Conservation (phyloP, 2,797 vertebrate genomes). For the Eupleurogrammus muticus region DNA sequence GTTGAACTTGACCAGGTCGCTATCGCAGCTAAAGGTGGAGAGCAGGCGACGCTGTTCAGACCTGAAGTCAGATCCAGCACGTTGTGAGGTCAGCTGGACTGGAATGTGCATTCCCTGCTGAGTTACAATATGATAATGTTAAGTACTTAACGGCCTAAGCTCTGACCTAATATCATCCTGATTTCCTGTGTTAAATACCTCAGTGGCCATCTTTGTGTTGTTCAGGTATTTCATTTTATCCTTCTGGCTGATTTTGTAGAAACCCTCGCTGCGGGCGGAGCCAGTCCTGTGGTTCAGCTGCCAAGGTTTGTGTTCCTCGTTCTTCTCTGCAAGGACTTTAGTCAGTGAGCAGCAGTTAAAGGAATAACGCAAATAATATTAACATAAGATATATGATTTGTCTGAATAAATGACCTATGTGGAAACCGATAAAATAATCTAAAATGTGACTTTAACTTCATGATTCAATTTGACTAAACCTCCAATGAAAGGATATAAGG, state of each 20-base stretch:
- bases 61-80: constrained; percentile 93
- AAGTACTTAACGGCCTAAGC: not conserved
- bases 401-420: not conserved
- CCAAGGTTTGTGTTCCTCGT: constrained; percentile 83
- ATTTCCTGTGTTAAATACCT: constrained; percentile 79
- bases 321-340: constrained; percentile 84
- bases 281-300: constrained; percentile 89
- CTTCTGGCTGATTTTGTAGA: constrained; percentile 93
- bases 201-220: constrained; percentile 78
- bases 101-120: constrained; percentile 87
- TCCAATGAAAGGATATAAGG: constrained; percentile 93
- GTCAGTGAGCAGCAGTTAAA: constrained; percentile 90
- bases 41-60: constrained; percentile 95
- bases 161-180: not conserved
- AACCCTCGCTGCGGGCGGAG: constrained; percentile 94
- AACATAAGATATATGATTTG: not conserved
- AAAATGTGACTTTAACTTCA: not conserved
- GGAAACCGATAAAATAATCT: not conserved
- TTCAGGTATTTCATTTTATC: constrained; percentile 94
- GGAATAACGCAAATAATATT: constrained; percentile 46
- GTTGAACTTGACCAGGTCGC: constrained; percentile 98
- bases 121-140: not conserved
- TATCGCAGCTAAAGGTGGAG: constrained; percentile 96
- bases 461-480: not conserved
- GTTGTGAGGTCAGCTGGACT: constrained; percentile 86